phyloP scores from a whole-genome alignment of 2,113 vertebrate species.

The Muscicapa adusta region DNA sequence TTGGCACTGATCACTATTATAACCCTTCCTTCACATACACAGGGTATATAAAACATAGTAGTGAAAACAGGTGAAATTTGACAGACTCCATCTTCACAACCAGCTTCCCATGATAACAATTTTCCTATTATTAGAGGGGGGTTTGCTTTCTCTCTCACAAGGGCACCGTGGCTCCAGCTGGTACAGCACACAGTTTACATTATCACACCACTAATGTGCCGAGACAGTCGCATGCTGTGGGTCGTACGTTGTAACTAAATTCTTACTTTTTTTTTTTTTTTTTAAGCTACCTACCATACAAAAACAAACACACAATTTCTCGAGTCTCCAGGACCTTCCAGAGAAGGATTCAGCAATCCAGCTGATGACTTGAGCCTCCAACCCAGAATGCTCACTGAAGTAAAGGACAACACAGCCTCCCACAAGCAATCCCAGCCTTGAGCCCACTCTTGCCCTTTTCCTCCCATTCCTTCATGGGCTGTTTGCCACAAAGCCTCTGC shows the following conservation, averaged over 20 bases:
- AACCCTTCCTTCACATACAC: conserved; percentile 27
- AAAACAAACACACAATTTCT: background rate
- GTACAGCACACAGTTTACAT: conserved; percentile 54
- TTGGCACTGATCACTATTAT: background rate
- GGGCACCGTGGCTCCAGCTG: conserved; percentile 65
- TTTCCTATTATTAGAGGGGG: conserved; percentile 59
- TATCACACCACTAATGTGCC: conserved; percentile 52
- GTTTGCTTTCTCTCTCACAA: conserved; percentile 45
- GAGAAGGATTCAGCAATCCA: background rate
- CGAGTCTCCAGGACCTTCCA: background rate
- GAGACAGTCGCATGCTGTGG: background rate
- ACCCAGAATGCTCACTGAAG: background rate
- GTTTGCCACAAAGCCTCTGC: background rate
- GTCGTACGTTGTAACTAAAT: background rate
- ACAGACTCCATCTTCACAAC: conserved; percentile 65
- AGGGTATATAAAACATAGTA: conserved; percentile 53
- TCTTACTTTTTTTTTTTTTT: background rate
- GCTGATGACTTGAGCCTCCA: background rate
- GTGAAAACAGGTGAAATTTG: conserved; percentile 76
- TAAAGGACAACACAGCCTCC: background rate
- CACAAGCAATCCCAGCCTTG: background rate
- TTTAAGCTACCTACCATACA: background rate
- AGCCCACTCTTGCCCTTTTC: background rate
- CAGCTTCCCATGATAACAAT: conserved; percentile 59
- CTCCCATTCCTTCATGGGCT: background rate